Conservation (phyloP, 1,140 invertebrate genomes). For the Dinoponera quadriceps region DNA sequence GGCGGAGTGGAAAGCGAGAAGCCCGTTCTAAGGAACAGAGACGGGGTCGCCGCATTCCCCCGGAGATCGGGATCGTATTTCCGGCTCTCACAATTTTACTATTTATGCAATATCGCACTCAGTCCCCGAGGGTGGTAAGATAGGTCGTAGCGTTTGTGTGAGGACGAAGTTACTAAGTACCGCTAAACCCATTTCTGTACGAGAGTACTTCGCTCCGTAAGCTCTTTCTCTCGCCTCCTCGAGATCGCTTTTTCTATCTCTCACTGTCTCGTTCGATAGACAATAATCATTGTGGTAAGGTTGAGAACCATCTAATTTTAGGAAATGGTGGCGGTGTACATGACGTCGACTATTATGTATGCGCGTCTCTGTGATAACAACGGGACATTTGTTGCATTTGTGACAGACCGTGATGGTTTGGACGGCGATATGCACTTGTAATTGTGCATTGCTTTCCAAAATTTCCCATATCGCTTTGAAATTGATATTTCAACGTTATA, state of each 20-base stretch:
- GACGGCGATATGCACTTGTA: no score
- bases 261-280: neutral
- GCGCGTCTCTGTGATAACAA: no score
- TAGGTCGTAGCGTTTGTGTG: slow-evolving; percentile 25
- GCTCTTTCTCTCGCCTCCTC: neutral
- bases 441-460: no score
- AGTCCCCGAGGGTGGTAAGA: slow-evolving; percentile 6
- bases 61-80: slow-evolving; percentile 51
- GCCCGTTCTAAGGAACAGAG: slow-evolving; percentile 17
- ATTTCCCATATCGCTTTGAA: no score
- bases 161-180: slow-evolving; percentile 36
- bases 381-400: no score
- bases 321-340: slow-evolving; percentile 1
- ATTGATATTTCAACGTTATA: no score
- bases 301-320: neutral
- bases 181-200: slow-evolving; percentile 28
- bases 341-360: no score
- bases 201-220: neutral
- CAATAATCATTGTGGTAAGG: neutral
- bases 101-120: slow-evolving; percentile 53
- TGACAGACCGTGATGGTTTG: no score
- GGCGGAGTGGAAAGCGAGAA: slow-evolving; percentile 27
- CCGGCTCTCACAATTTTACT: slow-evolving; percentile 58
- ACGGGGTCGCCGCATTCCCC: slow-evolving; percentile 34
- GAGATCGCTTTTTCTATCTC: no score